Evolutionary conservation across 2,888 invertebrate species (phyloP).

Genomic region (Salticus scenicus): DNA sequence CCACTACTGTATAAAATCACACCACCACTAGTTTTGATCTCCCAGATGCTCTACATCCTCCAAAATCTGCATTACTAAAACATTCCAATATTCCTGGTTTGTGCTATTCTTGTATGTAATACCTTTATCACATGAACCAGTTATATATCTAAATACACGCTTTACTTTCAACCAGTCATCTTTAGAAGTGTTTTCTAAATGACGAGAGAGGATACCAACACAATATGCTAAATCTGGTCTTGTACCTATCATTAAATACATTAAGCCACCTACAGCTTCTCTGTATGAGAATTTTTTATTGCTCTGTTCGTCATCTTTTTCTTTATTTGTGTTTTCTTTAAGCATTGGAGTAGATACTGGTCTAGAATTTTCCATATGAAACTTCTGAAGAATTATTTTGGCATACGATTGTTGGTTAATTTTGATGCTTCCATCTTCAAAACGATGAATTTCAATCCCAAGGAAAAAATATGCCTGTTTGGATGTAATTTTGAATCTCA

Average conservation of each 20-base stretch:
- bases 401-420: slow-evolving; percentile 40
- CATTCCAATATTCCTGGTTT: background rate
- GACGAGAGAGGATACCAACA: slow-evolving; percentile 27
- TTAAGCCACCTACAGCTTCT: slow-evolving; percentile 31
- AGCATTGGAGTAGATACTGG: background rate
- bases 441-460: slow-evolving; percentile 24
- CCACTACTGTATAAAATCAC: background rate
- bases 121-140: background rate
- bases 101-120: background rate
- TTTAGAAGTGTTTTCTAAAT: slow-evolving; percentile 25
- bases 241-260: slow-evolving; percentile 46
- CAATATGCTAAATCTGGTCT: slow-evolving; percentile 56
- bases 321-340: too few species aligned
- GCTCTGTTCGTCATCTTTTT: too few species aligned
- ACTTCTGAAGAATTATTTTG: slow-evolving; percentile 16
- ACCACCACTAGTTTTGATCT: background rate
- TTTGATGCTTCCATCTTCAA: background rate
- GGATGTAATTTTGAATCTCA: slow-evolving; percentile 22
- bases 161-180: slow-evolving; percentile 16
- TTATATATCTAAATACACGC: slow-evolving; percentile 32
- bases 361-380: slow-evolving; percentile 30
- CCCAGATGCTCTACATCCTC: background rate
- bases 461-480: slow-evolving; percentile 5
- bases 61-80: background rate
- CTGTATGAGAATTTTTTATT: slow-evolving; percentile 8